phyloP scores from a whole-genome alignment of 2,888 invertebrate genomes.

The Metalampra italica region DNA sequence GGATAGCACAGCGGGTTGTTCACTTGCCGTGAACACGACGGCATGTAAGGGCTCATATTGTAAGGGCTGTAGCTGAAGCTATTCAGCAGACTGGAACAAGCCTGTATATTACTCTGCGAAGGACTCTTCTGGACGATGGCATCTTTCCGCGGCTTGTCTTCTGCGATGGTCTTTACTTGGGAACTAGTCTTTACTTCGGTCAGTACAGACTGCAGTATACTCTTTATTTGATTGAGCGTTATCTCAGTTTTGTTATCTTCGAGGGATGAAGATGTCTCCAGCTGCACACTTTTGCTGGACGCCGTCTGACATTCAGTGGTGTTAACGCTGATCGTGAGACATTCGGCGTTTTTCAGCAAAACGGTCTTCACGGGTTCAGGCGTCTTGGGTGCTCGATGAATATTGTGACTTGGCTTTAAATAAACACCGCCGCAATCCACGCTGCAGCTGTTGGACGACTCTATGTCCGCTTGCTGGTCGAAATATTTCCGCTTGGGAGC shows the following conservation, averaged over 20 bases:
- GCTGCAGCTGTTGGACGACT: slow-evolving; percentile 32
- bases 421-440: slow-evolving; percentile 46
- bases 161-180: slow-evolving; percentile 22
- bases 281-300: slow-evolving; percentile 23
- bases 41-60: slow-evolving; percentile 34
- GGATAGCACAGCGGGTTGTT: slow-evolving; percentile 29
- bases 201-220: slow-evolving; percentile 56
- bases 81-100: slow-evolving; percentile 42
- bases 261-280: slow-evolving; percentile 11
- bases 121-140: slow-evolving; percentile 50
- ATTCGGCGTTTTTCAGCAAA: slow-evolving; percentile 33
- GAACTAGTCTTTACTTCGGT: slow-evolving; percentile 55
- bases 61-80: slow-evolving; percentile 52
- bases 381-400: slow-evolving; percentile 9
- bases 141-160: slow-evolving; percentile 43
- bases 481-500: neutral
- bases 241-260: slow-evolving; percentile 46
- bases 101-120: slow-evolving; percentile 40
- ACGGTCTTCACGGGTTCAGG: neutral
- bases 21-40: slow-evolving; percentile 41
- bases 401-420: slow-evolving; percentile 20
- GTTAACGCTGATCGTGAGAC: slow-evolving; percentile 29
- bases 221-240: slow-evolving; percentile 60
- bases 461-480: slow-evolving; percentile 5
- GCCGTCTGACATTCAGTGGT: slow-evolving; percentile 42